A percentile compares a stretch with the other conserved stretches of the same genome.
Evolutionary conservation across 2,888 invertebrate species (phyloP).

Genomic region (Blera fallax): DNA sequence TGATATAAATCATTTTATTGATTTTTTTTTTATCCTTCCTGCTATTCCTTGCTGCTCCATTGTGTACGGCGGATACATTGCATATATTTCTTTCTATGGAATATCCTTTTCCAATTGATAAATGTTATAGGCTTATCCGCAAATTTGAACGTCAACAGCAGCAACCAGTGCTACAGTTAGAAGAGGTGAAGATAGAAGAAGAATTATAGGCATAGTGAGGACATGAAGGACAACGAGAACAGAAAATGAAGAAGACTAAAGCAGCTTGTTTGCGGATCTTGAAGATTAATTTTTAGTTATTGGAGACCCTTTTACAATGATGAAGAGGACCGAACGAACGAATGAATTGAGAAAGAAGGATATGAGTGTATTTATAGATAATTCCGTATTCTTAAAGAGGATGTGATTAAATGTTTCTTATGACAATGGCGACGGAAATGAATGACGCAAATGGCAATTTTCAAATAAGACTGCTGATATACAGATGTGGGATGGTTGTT

Average conservation of each 20-base stretch:
- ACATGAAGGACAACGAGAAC: slow-evolving; percentile 14
- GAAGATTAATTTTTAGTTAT: slow-evolving; percentile 67
- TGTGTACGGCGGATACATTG: slow-evolving; percentile 9
- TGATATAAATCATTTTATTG: slow-evolving; percentile 68
- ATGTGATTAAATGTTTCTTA: slow-evolving; percentile 22
- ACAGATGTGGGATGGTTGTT: not conserved
- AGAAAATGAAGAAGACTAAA: not conserved
- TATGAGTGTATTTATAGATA: slow-evolving; percentile 28
- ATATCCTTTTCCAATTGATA: slow-evolving; percentile 67
- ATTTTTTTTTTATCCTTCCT: slow-evolving; percentile 38
- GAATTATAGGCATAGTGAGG: slow-evolving; percentile 16
- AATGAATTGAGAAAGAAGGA: slow-evolving; percentile 6
- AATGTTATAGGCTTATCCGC: slow-evolving; percentile 70
- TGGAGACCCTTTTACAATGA: slow-evolving; percentile 31
- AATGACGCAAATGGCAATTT: slow-evolving; percentile 17
- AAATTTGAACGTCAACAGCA: slow-evolving; percentile 69
- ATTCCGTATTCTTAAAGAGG: not conserved
- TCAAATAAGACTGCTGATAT: not conserved
- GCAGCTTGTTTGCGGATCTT: slow-evolving; percentile 46
- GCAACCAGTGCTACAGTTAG: slow-evolving; percentile 43
- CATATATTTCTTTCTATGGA: slow-evolving; percentile 11
- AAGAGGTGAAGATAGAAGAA: slow-evolving; percentile 23
- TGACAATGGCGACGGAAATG: not conserved
- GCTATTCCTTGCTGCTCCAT: not conserved
- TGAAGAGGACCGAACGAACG: slow-evolving; percentile 31